Evolutionary conservation across 2,113 vertebrate species (phyloP).

Genomic region (Willisornis vidua): DNA sequence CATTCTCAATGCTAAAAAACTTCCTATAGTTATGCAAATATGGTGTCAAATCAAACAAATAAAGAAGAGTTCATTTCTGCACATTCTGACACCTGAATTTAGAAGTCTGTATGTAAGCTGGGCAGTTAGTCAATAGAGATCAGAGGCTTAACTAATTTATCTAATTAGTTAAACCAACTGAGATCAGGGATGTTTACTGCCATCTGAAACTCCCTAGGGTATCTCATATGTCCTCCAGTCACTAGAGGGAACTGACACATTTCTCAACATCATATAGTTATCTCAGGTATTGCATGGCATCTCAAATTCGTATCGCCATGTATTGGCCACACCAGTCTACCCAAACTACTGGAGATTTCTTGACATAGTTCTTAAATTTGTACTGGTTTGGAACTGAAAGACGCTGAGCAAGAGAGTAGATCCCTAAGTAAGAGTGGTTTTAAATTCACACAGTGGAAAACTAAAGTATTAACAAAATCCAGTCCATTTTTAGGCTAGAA

Average conservation of each 20-base stretch:
- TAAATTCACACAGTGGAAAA: background rate
- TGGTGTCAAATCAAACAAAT: background rate
- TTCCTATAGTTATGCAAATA: background rate
- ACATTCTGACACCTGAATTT: background rate
- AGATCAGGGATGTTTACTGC: background rate
- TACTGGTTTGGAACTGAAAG: background rate
- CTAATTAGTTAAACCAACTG: background rate
- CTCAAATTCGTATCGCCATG: background rate
- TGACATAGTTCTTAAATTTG: background rate
- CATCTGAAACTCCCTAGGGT: background rate
- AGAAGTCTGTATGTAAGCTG: background rate
- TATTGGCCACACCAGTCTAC: background rate
- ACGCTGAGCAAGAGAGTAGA: background rate
- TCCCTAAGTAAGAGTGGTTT: background rate
- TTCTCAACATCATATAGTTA: background rate
- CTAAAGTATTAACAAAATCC: background rate
- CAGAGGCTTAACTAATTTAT: background rate
- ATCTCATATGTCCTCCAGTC: background rate
- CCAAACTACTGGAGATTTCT: background rate
- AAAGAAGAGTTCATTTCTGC: background rate
- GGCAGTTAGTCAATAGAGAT: background rate
- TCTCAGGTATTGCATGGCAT: background rate
- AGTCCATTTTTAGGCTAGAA: background rate
- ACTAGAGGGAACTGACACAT: background rate
- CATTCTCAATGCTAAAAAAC: background rate